Percentiles rank a stretch among this genome's conserved stretches.
These are phyloP conservation scores for Corythaixoides concolor DNA, from an alignment of 2,113 vertebrate species.

Conservation along the genomic window DNA sequence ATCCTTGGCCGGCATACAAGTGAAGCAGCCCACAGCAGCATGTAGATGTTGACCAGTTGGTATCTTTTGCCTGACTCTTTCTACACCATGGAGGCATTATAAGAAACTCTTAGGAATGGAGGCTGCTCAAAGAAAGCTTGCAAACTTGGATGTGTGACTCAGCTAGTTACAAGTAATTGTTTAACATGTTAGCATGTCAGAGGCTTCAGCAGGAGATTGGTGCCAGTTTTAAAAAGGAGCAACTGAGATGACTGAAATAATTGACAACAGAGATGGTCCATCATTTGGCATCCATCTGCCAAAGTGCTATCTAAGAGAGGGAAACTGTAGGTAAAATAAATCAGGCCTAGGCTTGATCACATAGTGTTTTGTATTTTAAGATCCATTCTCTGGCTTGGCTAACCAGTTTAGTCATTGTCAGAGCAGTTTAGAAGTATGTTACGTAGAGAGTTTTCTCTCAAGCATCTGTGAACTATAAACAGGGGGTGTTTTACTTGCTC, in stretches of 20 bases:
- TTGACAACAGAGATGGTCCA: background rate
- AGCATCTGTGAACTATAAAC: background rate
- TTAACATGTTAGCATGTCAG: background rate
- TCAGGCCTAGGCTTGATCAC: background rate
- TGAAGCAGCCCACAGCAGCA: background rate
- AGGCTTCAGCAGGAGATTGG: background rate
- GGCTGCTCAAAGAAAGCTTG: background rate
- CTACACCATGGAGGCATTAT: rapidly evolving
- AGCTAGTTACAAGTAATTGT: background rate
- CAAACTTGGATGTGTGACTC: background rate
- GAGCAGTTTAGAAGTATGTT: background rate
- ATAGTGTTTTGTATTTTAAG: background rate
- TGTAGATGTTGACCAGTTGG: background rate
- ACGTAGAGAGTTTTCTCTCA: background rate
- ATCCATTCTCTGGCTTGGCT: background rate
- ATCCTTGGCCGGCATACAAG: background rate
- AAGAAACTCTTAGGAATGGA: background rate
- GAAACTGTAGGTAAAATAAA: background rate
- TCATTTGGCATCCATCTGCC: background rate
- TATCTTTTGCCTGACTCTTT: background rate
- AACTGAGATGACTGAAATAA: background rate
- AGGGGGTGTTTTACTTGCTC: background rate
- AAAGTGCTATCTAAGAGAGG: background rate
- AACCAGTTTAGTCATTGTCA: background rate
- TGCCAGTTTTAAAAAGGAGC: background rate